A percentile compares a stretch with the other conserved stretches of the same genome.
These are phyloP conservation scores for Emydura subglobosa DNA, from an alignment of 2,113 vertebrate species.

Conservation along the genomic window DNA sequence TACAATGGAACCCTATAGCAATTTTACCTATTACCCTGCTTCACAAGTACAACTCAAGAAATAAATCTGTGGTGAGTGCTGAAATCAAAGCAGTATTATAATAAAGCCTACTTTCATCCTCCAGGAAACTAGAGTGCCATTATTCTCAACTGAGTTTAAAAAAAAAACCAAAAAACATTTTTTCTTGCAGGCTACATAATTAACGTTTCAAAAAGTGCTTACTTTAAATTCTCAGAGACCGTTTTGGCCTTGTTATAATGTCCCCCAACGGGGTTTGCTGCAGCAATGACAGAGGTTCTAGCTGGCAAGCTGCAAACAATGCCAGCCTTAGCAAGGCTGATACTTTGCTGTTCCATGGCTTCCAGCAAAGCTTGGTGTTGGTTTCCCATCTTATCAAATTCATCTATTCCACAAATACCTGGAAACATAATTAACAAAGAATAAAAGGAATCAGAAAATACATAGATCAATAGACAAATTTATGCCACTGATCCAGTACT, in stretches of 20 bases:
- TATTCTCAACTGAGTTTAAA: background rate
- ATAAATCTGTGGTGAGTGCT: background rate
- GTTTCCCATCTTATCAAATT: constrained; percentile 97
- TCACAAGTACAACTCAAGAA: background rate
- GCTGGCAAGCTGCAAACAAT: constrained; percentile 96
- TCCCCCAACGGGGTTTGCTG: constrained; percentile 95
- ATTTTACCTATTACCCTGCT: background rate
- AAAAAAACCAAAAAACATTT: background rate
- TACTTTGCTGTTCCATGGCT: constrained; percentile 98
- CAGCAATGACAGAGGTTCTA: constrained; percentile 93
- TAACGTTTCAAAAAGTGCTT: constrained; percentile 65
- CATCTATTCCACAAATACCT: constrained; percentile 98
- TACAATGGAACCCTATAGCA: background rate
- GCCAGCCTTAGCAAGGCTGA: constrained; percentile 97
- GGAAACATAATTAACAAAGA: constrained; percentile 34
- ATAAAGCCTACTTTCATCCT: background rate
- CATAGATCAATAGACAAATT: fast-evolving
- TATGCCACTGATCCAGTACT: background rate
- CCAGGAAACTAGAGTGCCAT: background rate
- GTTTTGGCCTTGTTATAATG: constrained; percentile 98
- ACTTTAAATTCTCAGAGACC: constrained; percentile 98
- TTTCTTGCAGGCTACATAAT: background rate
- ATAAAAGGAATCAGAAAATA: background rate
- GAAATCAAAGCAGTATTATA: background rate
- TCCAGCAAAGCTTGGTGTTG: constrained; percentile 97